Percentiles rank a stretch among this genome's conserved stretches.
These are phyloP conservation scores for Talpa occidentalis DNA, from an alignment of 2,113 vertebrate genomes.

Conservation along the genomic window DNA sequence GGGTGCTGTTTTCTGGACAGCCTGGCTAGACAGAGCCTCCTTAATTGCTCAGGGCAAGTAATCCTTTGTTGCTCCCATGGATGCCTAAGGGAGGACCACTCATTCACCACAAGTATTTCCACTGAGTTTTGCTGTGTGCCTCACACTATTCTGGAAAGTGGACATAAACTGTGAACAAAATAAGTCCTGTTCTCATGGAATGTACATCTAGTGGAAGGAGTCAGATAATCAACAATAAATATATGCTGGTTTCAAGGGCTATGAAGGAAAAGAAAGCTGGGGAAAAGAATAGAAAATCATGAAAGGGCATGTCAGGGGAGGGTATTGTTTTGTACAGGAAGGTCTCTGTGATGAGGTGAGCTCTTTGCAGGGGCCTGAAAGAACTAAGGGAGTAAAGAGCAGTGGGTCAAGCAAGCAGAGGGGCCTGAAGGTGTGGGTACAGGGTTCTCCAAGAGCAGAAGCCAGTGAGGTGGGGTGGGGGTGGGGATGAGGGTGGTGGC, in stretches of 20 bases:
- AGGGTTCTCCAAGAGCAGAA: neutral
- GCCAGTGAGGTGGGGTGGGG: neutral
- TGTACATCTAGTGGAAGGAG: neutral
- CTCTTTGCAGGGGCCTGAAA: neutral
- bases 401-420: neutral
- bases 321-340: neutral
- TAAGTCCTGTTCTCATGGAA: neutral
- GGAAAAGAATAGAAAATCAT: neutral
- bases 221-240: neutral
- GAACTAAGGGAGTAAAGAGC: neutral
- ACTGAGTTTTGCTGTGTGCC: neutral
- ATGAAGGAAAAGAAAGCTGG: neutral
- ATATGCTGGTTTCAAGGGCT: neutral
- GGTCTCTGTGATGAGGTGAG: neutral
- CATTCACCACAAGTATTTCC: neutral
- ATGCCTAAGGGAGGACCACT: neutral
- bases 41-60: neutral
- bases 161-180: neutral
- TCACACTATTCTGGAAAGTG: neutral
- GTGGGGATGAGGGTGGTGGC: too few species aligned
- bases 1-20: neutral
- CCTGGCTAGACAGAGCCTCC: neutral
- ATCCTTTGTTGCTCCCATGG: neutral
- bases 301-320: neutral
- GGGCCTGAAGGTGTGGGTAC: neutral